Conservation (phyloP, 2,113 vertebrate species). For the Dendropsophus ebraccatus region DNA sequence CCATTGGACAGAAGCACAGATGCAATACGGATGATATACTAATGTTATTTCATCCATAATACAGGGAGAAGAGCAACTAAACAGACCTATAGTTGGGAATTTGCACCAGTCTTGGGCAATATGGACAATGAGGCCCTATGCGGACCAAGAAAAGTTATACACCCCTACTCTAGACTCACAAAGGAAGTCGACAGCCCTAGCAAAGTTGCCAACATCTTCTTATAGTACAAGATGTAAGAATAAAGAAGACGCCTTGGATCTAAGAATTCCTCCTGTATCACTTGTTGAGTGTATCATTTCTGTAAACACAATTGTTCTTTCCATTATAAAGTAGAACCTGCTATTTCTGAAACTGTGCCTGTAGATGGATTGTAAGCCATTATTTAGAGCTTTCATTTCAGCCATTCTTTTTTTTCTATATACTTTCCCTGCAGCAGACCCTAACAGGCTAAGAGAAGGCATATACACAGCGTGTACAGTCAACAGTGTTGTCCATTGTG, state of each 20-base stretch:
- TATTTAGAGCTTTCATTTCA: not conserved
- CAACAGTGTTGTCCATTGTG: not conserved
- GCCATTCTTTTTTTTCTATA: not conserved
- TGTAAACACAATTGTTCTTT: not conserved
- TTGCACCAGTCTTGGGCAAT: too few relatives aligned
- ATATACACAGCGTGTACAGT: not conserved
- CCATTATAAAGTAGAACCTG: not conserved
- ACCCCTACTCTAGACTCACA: too few relatives aligned
- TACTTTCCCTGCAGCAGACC: not conserved
- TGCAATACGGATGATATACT: too few relatives aligned
- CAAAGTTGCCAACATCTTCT: not conserved
- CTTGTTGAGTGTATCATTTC: not conserved
- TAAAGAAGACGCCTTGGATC: not conserved
- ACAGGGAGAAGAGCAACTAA: too few relatives aligned
- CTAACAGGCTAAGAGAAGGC: not conserved
- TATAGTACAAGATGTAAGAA: not conserved
- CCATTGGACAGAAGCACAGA: too few relatives aligned
- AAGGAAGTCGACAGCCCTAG: not conserved
- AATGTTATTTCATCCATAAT: too few relatives aligned
- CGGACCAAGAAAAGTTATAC: too few relatives aligned
- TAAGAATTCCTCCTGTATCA: not conserved
- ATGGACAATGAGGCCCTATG: too few relatives aligned
- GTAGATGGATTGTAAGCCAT: not conserved
- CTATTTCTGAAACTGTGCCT: not conserved
- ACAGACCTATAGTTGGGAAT: too few relatives aligned